Evolutionary conservation across 2,797 vertebrate genomes (phyloP).

Genomic region (Macroramphosus scolopax): DNA sequence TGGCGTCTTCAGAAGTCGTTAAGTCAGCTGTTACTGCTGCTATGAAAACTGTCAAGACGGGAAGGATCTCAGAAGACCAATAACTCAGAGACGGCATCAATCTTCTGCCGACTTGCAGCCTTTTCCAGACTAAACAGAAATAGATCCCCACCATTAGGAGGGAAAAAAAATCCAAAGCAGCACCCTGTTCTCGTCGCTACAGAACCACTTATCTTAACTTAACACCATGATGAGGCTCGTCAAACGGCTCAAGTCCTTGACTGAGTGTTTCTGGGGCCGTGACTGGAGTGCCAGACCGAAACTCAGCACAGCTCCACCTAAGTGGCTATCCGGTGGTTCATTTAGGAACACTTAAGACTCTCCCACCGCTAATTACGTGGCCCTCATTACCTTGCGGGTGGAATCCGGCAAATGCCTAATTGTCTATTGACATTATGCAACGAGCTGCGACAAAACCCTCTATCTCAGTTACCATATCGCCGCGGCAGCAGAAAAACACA

Average conservation of each 20-base stretch:
- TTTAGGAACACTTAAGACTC: conserved; percentile 76
- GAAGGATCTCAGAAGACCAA: conserved; percentile 1
- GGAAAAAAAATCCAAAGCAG: conserved; percentile 5
- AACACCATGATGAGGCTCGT: conserved; percentile 37
- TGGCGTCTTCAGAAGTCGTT: conserved; percentile 18
- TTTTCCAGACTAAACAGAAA: conserved; percentile 7
- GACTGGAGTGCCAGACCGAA: conserved; percentile 49
- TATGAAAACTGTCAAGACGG: conserved; percentile 4
- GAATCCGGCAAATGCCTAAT: conserved; percentile 76
- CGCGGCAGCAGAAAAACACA: conserved; percentile 38
- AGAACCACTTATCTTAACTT: conserved; percentile 54
- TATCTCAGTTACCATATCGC: conserved; percentile 65
- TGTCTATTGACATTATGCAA: conserved; percentile 80
- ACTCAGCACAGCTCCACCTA: conserved; percentile 47
- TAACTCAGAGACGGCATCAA: neutral
- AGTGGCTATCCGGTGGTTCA: conserved; percentile 64
- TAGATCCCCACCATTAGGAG: neutral
- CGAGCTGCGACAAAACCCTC: conserved; percentile 73
- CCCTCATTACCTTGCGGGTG: conserved; percentile 76
- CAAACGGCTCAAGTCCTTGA: conserved; percentile 48
- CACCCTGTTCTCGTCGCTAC: conserved; percentile 10
- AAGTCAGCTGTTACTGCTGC: conserved; percentile 29
- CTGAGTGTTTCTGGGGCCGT: conserved; percentile 45
- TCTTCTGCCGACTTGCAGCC: neutral
- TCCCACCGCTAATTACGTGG: conserved; percentile 71